These are phyloP conservation scores for Tringa solitaria DNA, from an alignment of 2,113 vertebrate species.

Conservation along the genomic window DNA sequence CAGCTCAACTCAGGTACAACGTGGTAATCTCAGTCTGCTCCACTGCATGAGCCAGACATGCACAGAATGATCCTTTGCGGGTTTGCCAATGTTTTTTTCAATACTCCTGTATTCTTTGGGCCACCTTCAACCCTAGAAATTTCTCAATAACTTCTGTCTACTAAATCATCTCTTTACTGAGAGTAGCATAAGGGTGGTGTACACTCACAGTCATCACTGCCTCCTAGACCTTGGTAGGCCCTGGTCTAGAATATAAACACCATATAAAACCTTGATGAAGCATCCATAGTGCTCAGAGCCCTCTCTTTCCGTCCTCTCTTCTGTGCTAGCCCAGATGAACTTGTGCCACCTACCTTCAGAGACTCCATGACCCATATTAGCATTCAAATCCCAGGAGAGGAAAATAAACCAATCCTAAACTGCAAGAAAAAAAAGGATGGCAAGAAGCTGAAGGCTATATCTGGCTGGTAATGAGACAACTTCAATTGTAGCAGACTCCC, in stretches of 20 bases:
- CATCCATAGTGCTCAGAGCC: background rate
- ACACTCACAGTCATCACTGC: accelerated
- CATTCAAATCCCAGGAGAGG: background rate
- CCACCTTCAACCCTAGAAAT: background rate
- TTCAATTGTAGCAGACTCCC: conserved; percentile 22
- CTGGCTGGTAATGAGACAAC: conserved; percentile 30
- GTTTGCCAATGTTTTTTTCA: background rate
- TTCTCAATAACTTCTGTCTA: background rate
- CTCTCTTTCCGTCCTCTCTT: background rate
- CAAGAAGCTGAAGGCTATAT: conserved; percentile 31
- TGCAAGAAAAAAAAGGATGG: background rate
- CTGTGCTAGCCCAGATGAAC: background rate
- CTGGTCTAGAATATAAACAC: background rate
- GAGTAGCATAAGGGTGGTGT: background rate
- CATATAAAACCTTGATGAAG: background rate
- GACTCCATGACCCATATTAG: background rate
- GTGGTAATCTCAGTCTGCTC: background rate
- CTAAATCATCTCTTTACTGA: background rate
- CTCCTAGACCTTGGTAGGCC: background rate
- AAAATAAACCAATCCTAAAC: conserved; percentile 1
- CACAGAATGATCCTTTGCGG: background rate
- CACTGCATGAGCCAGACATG: accelerated
- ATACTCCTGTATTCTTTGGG: background rate
- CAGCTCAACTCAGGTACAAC: accelerated
- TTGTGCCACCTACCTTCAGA: background rate